Evolutionary conservation across 1,140 invertebrate genomes (phyloP).

Genomic region (Drosophila ambigua): DNA sequence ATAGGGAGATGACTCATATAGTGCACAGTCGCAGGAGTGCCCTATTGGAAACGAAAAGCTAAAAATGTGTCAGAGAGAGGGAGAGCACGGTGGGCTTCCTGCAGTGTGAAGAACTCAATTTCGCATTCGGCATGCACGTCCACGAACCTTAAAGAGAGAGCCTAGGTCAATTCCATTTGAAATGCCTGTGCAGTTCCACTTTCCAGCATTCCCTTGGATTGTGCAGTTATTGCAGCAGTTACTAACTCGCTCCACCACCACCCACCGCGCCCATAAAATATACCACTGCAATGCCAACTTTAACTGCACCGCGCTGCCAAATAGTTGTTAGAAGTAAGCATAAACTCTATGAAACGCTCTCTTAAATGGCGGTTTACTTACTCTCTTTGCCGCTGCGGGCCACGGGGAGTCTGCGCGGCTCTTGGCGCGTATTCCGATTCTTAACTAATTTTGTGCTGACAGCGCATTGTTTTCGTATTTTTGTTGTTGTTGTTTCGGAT

Average conservation of each 20-base stretch:
- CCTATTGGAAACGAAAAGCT: slow-evolving; percentile 44
- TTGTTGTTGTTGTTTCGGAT: slow-evolving; percentile 28
- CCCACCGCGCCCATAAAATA: not conserved
- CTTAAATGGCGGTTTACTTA: too few species aligned
- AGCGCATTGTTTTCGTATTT: slow-evolving; percentile 33
- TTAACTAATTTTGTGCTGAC: slow-evolving; percentile 46
- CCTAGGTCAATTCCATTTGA: slow-evolving; percentile 36
- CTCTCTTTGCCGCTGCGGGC: slow-evolving; percentile 6
- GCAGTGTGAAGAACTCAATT: slow-evolving; percentile 16
- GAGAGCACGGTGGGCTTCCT: not conserved
- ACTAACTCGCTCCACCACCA: not conserved
- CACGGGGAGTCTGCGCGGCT: slow-evolving; percentile 34
- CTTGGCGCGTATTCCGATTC: slow-evolving; percentile 28
- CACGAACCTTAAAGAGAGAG: not conserved
- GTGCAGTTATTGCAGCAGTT: slow-evolving; percentile 31
- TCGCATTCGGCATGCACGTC: slow-evolving; percentile 27
- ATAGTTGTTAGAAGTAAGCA: not conserved
- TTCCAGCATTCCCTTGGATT: slow-evolving; percentile 43
- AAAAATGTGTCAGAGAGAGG: slow-evolving; percentile 15
- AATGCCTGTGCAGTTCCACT: slow-evolving; percentile 8
- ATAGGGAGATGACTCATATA: slow-evolving; percentile 49
- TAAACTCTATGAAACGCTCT: not conserved
- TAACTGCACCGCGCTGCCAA: slow-evolving; percentile 21
- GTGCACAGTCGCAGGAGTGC: slow-evolving; percentile 55
- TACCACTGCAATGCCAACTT: not conserved